Base-by-base conservation (phyloP, 2,113 vertebrate genomes). In the Glaucomys volans region DNA sequence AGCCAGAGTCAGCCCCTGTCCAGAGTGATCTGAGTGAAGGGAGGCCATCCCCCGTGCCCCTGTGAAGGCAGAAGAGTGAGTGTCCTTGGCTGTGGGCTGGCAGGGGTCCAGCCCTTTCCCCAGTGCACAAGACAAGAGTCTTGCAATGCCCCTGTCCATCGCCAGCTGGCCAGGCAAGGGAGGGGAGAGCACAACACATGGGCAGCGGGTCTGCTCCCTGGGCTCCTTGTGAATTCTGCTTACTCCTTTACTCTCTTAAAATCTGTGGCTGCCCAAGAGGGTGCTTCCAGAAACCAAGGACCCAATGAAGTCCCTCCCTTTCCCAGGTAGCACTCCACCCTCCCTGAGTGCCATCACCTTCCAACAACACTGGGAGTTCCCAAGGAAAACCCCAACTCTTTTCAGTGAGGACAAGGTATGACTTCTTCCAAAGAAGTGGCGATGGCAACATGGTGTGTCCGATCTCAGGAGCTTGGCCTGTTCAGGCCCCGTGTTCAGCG, bases 11-110 rank as follows among this genome's bases (percentile, higher is more conserved):
- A 47, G 44, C 44, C 44, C 44, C 44, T 47, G 44, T n/a, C 18
- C 54, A 54, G 54, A 5, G 18, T 2, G 24, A 69, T 10, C 17
- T 30, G 37, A 64, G 22, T 30, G 37, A 37, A 47, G 57, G 16
- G 30, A 8, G 2, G 4, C 2, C 2, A 14, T 2, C 52, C 3
- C 12, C 0, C 4, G 5, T 2, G 2, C 14, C n/a, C 0, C 66
- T 28, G 24, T 12, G 40, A 52, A 79, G 54, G 16, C 4, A 35
- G 86, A 71, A 90, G 42, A 35, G 8, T n/a, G 1, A 3, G 3
- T 28, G 10, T 47, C 32, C 3, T 0, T 14, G 10, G 24, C 64
- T 4, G 8, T 20, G 66, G 32, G 35, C 35, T n/a, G 22, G 2
- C 79, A 47, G 20, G 12, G 3, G 66, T 59, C 12, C 18, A 8